Percentiles rank a stretch among this genome's conserved stretches.
Evolutionary conservation across 2,797 vertebrate genomes (phyloP).

Genomic region (Alectoris magna): DNA sequence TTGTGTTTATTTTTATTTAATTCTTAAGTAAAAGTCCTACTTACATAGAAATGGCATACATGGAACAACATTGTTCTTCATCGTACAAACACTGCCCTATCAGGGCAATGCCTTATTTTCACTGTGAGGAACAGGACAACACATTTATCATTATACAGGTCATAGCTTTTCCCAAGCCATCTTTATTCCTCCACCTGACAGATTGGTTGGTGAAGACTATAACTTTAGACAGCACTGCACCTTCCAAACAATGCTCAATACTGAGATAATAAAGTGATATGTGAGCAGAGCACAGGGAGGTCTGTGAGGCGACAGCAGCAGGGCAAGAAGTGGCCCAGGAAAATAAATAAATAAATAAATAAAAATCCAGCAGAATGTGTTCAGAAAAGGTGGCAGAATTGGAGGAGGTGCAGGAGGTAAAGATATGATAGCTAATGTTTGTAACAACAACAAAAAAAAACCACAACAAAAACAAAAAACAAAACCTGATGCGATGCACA

Average conservation of each 20-base stretch:
- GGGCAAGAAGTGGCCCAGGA: neutral
- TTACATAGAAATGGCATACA: neutral
- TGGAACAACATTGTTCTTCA: neutral
- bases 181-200: constrained; percentile 22
- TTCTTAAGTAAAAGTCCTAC: neutral
- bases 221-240: neutral
- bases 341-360: neutral
- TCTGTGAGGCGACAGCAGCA: neutral
- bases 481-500: neutral
- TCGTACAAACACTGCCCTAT: neutral
- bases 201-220: constrained; percentile 4
- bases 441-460: neutral
- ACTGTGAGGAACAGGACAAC: constrained; percentile 26
- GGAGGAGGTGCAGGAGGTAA: neutral
- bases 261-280: neutral
- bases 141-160: constrained; percentile 47
- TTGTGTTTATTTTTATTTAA: neutral
- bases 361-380: neutral
- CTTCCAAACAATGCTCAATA: constrained; percentile 17
- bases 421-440: neutral
- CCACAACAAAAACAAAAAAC: no score
- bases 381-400: neutral
- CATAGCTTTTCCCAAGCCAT: constrained; percentile 22
- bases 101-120: neutral
- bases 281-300: neutral